These are phyloP conservation scores for Cirrhinus molitorella DNA, from an alignment of 2,797 vertebrate genomes.

Conservation along the genomic window DNA sequence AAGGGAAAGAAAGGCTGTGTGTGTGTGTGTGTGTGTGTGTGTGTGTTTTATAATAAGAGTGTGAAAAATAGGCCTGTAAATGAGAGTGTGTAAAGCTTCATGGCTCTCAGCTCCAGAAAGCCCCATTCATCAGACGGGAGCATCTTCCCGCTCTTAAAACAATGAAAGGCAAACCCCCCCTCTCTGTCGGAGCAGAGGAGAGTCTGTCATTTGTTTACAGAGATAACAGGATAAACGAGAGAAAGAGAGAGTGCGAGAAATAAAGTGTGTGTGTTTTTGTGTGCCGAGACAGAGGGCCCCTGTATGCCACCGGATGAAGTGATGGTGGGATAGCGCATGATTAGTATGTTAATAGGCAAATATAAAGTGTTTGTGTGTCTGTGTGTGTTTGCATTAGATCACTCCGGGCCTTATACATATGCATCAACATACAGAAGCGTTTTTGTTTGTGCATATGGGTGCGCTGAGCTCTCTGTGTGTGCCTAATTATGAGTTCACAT, in stretches of 20 bases:
- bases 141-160: constrained; percentile 67
- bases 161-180: constrained; percentile 70
- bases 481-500: constrained; percentile 9
- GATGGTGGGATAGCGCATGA: constrained; percentile 50
- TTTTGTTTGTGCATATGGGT: constrained; percentile 35
- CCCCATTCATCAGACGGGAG: constrained; percentile 77
- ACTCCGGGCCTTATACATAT: constrained; percentile 43
- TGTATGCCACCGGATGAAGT: constrained; percentile 46
- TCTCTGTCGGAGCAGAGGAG: constrained; percentile 45
- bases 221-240: constrained; percentile 76
- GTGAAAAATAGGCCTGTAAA: constrained; percentile 64
- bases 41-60: constrained; percentile 25
- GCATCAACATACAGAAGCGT: constrained; percentile 36
- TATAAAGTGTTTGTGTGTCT: constrained; percentile 64
- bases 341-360: constrained; percentile 49
- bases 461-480: constrained; percentile 4
- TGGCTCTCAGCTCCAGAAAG: constrained; percentile 74
- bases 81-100: constrained; percentile 79
- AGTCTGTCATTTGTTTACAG: constrained; percentile 71
- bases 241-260: constrained; percentile 66
- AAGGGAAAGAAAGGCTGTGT: constrained; percentile 23
- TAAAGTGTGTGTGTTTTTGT: constrained; percentile 50
- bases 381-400: constrained; percentile 48
- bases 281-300: constrained; percentile 32
- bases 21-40: constrained; percentile 30